Percentiles rank a stretch among this genome's conserved stretches.
These are phyloP conservation scores for Steinernema scapterisci DNA, from an alignment of 2,888 invertebrate genomes.

Conservation along the genomic window DNA sequence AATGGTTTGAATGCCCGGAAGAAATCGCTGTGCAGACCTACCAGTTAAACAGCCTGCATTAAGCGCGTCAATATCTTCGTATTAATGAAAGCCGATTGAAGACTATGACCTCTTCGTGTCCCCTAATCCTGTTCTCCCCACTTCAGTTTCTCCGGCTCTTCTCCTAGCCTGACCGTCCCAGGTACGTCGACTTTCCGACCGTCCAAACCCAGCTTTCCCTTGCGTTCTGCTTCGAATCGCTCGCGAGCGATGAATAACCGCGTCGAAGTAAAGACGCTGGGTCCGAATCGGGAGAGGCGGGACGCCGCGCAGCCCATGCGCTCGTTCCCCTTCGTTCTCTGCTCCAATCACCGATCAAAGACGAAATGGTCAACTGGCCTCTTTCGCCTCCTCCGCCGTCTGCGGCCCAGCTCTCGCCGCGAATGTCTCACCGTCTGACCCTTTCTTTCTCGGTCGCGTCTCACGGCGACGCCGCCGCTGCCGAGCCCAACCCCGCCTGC, in stretches of 20 bases:
- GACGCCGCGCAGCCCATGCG: slow-evolving; percentile 7
- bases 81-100: too few species aligned
- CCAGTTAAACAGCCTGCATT: too few species aligned
- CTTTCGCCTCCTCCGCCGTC: slow-evolving; percentile 2
- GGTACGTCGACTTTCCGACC: too few species aligned
- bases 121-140: background rate
- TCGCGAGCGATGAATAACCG: slow-evolving; percentile 4
- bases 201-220: background rate
- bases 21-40: too few species aligned
- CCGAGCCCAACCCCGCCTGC: slow-evolving; percentile 24
- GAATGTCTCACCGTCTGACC: slow-evolving; percentile 30
- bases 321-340: slow-evolving; percentile 21
- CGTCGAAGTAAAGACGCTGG: background rate
- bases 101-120: background rate
- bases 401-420: slow-evolving; percentile 32
- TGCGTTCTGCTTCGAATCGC: background rate
- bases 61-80: too few species aligned
- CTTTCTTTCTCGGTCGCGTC: slow-evolving; percentile 22
- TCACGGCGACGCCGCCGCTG: slow-evolving; percentile 12
- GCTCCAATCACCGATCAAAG: slow-evolving; percentile 2
- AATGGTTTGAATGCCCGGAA: too few species aligned
- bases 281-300: slow-evolving; percentile 22
- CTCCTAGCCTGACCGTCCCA: too few species aligned
- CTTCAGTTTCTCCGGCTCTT: background rate
- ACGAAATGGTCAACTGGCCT: slow-evolving; percentile 5